Conservation (phyloP, 2,113 vertebrate genomes). For the Salvelinus sp. region DNA sequence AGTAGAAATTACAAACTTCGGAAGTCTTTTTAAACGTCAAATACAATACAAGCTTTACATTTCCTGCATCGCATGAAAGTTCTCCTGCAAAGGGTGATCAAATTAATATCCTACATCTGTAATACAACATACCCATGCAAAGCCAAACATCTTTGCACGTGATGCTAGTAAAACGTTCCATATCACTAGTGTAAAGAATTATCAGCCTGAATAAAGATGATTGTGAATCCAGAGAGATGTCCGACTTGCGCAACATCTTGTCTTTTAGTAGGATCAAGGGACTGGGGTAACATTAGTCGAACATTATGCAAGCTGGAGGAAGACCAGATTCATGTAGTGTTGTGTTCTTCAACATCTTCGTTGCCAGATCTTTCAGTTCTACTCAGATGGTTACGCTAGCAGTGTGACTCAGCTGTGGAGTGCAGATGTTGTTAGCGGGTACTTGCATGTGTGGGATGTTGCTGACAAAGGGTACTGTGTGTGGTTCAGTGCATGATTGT, state of each 20-base stretch:
- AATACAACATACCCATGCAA: constrained; percentile 9
- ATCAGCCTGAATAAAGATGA: neutral
- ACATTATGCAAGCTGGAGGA: constrained; percentile 12
- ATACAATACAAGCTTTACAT: too few species aligned
- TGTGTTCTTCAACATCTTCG: neutral
- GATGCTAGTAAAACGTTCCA: constrained; percentile 38
- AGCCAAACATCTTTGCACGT: constrained; percentile 37
- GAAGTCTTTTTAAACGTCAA: too few species aligned
- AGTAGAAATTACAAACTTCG: too few species aligned
- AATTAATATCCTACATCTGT: too few species aligned
- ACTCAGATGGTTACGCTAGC: neutral
- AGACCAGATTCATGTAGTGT: constrained; percentile 19
- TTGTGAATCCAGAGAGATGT: constrained; percentile 5
- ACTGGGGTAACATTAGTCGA: neutral
- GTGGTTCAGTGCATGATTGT: neutral
- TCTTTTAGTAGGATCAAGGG: constrained; percentile 33
- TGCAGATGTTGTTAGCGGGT: constrained; percentile 2
- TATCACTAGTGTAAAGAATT: constrained; percentile 20
- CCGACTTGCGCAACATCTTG: constrained; percentile 34
- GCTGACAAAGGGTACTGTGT: constrained; percentile 16
- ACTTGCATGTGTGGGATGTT: constrained; percentile 19
- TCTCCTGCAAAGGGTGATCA: too few species aligned
- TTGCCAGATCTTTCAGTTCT: constrained; percentile 7
- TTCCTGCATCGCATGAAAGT: too few species aligned
- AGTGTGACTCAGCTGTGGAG: neutral